Percentiles rank a stretch among this genome's conserved stretches.
Conservation (phyloP, 2,888 invertebrate genomes). For the Melieria crassipennis region DNA sequence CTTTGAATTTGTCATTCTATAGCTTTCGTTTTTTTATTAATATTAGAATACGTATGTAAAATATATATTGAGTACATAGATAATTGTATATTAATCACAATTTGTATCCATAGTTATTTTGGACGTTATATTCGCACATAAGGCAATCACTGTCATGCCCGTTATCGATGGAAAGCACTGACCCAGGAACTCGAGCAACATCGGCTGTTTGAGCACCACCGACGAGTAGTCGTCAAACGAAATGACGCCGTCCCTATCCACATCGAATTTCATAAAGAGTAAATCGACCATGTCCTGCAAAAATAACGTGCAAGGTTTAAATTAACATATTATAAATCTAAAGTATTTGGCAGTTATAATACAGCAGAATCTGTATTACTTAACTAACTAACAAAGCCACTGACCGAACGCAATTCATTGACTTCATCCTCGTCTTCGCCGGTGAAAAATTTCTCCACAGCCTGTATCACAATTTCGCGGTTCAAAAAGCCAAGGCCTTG, state of each 20-base stretch:
- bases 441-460: constrained; percentile 65
- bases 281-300: constrained; percentile 77
- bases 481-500: constrained; percentile 74
- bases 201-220: constrained; percentile 72
- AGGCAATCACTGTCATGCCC: constrained; percentile 58
- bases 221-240: constrained; percentile 69
- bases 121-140: constrained; percentile 54
- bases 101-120: constrained; percentile 39
- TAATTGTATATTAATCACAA: background rate
- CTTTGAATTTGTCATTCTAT: too few relatives aligned
- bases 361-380: background rate
- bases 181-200: constrained; percentile 78
- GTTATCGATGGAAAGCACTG: constrained; percentile 73
- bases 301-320: background rate
- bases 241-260: constrained; percentile 78
- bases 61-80: too few relatives aligned
- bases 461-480: constrained; percentile 75
- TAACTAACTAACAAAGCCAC: constrained; percentile 7
- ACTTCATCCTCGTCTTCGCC: constrained; percentile 76
- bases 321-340: background rate
- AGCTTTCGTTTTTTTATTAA: too few relatives aligned
- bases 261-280: constrained; percentile 78
- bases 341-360: too few relatives aligned
- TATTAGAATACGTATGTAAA: too few relatives aligned
- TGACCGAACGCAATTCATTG: constrained; percentile 68